Conservation (phyloP, 2,888 invertebrate genomes). For the Unio pictorum region DNA sequence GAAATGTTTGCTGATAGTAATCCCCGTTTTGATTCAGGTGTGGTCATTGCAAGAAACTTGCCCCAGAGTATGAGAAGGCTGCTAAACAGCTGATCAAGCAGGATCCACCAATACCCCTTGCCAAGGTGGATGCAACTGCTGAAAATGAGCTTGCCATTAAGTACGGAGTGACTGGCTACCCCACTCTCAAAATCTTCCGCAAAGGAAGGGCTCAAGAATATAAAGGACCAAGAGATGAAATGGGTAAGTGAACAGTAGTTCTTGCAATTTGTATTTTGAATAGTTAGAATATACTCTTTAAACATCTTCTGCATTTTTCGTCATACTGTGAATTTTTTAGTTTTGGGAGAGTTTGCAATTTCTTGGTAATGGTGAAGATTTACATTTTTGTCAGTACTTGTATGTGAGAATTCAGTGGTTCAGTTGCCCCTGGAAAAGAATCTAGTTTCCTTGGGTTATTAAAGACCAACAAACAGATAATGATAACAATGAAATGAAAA, state of each 20-base stretch:
- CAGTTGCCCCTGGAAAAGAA: too few species aligned
- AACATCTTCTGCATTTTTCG: background rate
- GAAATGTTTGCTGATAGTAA: too few species aligned
- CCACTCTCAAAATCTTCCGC: conserved; percentile 75
- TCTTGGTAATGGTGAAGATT: too few species aligned
- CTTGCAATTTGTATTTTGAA: background rate
- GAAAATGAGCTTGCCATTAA: conserved; percentile 73
- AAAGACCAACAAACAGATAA: too few species aligned
- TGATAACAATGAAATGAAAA: too few species aligned
- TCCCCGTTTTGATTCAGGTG: conserved; percentile 66
- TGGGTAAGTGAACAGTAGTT: conserved; percentile 55
- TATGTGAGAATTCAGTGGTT: too few species aligned
- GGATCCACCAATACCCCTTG: conserved; percentile 72
- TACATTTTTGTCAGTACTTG: too few species aligned
- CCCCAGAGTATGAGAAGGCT: conserved; percentile 75
- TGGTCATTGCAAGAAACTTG: conserved; percentile 74
- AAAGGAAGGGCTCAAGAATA: conserved; percentile 72
- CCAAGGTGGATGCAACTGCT: conserved; percentile 75
- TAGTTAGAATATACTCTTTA: background rate
- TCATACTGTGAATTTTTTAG: background rate
- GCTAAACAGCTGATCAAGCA: conserved; percentile 70
- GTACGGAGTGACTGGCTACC: conserved; percentile 74
- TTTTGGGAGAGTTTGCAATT: too few species aligned
- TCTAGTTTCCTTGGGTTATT: too few species aligned
- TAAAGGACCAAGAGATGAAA: conserved; percentile 72